Conservation (phyloP, 2,113 vertebrate genomes). For the Zapornia atra region DNA sequence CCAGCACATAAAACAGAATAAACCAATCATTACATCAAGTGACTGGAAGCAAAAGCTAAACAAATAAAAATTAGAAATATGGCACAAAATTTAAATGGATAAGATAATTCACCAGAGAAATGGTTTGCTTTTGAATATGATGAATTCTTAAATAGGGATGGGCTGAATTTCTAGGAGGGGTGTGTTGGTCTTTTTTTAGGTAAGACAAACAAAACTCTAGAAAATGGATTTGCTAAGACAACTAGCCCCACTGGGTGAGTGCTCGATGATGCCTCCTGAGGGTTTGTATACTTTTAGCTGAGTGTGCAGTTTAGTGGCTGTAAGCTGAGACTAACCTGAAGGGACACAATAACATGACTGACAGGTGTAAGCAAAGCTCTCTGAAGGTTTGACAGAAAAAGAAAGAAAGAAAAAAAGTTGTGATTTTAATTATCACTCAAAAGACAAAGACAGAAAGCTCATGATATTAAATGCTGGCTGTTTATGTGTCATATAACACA, state of each 20-base stretch:
- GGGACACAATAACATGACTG: rapidly evolving
- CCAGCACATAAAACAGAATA: neutral
- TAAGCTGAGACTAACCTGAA: neutral
- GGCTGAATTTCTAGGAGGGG: neutral
- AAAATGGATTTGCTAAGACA: neutral
- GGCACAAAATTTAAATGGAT: neutral
- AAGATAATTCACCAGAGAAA: neutral
- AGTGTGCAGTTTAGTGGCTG: neutral
- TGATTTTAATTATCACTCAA: neutral
- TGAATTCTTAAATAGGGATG: neutral
- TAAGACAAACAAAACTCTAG: neutral
- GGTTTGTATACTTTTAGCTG: neutral
- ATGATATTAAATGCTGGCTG: neutral
- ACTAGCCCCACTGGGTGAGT: neutral
- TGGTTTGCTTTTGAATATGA: rapidly evolving
- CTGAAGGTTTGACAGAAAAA: neutral
- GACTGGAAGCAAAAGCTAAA: neutral
- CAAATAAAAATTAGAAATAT: neutral
- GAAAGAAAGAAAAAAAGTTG: neutral
- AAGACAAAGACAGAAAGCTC: neutral
- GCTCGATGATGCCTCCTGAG: neutral
- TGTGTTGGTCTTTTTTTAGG: neutral
- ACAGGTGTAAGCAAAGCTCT: neutral
- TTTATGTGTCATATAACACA: rapidly evolving
- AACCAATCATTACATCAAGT: neutral